Conservation (phyloP, 2,888 invertebrate species). For the Parnassius glacialis region DNA sequence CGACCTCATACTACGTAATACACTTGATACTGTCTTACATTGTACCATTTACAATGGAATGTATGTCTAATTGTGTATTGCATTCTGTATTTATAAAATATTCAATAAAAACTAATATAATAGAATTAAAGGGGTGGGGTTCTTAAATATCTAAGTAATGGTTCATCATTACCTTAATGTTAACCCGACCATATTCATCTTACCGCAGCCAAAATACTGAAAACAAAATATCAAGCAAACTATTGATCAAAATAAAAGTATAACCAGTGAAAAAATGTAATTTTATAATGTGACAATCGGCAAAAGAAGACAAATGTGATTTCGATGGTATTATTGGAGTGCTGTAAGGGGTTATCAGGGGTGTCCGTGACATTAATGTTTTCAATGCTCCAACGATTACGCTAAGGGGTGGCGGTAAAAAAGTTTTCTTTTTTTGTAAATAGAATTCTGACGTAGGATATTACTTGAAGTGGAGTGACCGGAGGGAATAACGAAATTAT, state of each 20-base stretch:
- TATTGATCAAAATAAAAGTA: conserved; percentile 57
- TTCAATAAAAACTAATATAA: conserved; percentile 17
- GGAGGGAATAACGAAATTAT: conserved; percentile 66
- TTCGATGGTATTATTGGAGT: conserved; percentile 50
- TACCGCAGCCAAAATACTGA: conserved; percentile 63
- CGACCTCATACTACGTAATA: too few relatives aligned
- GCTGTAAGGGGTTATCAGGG: conserved; percentile 38
- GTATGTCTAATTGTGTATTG: not conserved
- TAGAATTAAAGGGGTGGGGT: conserved; percentile 57
- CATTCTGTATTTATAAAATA: conserved; percentile 1
- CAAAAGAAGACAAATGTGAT: conserved; percentile 48
- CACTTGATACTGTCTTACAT: too few relatives aligned
- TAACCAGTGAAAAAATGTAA: conserved; percentile 44
- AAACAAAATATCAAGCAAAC: conserved; percentile 45
- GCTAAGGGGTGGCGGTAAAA: conserved; percentile 48
- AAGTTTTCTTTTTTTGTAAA: conserved; percentile 65
- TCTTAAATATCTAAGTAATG: conserved; percentile 41
- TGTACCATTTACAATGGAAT: not conserved
- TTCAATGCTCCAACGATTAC: conserved; percentile 56
- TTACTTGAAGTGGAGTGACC: conserved; percentile 71
- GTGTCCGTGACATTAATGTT: conserved; percentile 58
- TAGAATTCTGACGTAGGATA: conserved; percentile 64
- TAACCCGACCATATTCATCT: conserved; percentile 50
- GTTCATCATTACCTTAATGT: conserved; percentile 36
- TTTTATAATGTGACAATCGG: conserved; percentile 46